Percentiles rank a stretch among this genome's conserved stretches.
Conservation (phyloP, 2,888 invertebrate species). For the Sarcophaga caerulescens region DNA sequence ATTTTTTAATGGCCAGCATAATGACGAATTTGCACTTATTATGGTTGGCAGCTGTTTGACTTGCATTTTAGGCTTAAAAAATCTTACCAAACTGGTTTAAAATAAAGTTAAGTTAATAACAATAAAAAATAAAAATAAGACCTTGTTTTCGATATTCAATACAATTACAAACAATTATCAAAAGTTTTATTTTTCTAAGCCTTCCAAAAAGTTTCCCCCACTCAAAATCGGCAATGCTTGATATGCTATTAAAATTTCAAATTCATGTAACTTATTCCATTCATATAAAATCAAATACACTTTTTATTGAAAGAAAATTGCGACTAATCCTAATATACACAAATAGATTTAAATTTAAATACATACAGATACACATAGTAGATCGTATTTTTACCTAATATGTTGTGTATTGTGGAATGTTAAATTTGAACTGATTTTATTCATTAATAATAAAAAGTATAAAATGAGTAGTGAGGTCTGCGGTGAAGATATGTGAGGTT, state of each 20-base stretch:
- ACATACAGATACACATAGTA: not conserved
- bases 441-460: not conserved
- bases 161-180: too few relatives aligned
- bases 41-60: conserved; percentile 14
- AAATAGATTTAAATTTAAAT: not conserved
- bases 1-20: not conserved
- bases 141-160: not conserved
- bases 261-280: too few relatives aligned
- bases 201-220: too few relatives aligned
- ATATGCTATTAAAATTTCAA: too few relatives aligned
- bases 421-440: too few relatives aligned
- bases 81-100: conserved; percentile 8
- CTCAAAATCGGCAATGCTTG: too few relatives aligned
- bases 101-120: conserved; percentile 22
- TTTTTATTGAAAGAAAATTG: too few relatives aligned
- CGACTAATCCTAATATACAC: too few relatives aligned
- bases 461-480: not conserved
- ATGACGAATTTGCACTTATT: not conserved
- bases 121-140: conserved; percentile 7
- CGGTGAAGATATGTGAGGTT: not conserved
- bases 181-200: too few relatives aligned
- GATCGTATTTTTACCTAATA: too few relatives aligned
- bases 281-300: too few relatives aligned
- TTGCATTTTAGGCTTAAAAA: conserved; percentile 43
- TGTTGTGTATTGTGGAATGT: too few relatives aligned